Evolutionary conservation across 2,113 vertebrate species (phyloP).

Genomic region (Sylvietta virens): DNA sequence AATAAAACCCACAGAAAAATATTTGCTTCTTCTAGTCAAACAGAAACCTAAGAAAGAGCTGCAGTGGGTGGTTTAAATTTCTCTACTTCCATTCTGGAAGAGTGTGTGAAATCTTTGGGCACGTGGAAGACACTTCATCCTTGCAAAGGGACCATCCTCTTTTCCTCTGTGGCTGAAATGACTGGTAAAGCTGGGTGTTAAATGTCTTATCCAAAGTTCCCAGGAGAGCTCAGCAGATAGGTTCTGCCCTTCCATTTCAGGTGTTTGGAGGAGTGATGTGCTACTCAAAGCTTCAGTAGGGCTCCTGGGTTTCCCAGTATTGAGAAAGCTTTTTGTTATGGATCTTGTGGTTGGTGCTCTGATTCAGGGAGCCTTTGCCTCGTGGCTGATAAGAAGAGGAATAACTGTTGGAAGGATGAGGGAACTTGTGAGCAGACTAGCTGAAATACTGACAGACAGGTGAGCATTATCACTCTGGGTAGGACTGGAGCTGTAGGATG

Average conservation of each 20-base stretch:
- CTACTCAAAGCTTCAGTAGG: background rate
- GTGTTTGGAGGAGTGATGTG: background rate
- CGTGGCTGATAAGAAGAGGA: background rate
- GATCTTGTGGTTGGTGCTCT: background rate
- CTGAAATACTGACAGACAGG: background rate
- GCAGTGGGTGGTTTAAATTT: background rate
- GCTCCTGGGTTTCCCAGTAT: background rate
- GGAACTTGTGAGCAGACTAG: background rate
- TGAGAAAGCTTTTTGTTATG: background rate
- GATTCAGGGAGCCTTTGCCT: background rate
- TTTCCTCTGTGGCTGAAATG: background rate
- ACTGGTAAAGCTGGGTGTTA: background rate
- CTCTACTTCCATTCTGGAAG: background rate
- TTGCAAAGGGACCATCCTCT: background rate
- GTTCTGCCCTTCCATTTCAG: background rate
- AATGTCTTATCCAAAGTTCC: background rate
- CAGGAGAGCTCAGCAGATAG: background rate
- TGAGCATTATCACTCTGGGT: background rate
- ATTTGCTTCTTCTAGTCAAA: background rate
- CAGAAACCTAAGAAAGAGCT: background rate
- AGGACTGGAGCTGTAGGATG: background rate
- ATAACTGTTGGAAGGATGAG: background rate
- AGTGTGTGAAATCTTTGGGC: rapidly evolving
- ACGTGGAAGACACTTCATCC: background rate
- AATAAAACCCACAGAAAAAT: background rate